Conservation (phyloP, 2,888 invertebrate genomes). For the Operophtera brumata region DNA sequence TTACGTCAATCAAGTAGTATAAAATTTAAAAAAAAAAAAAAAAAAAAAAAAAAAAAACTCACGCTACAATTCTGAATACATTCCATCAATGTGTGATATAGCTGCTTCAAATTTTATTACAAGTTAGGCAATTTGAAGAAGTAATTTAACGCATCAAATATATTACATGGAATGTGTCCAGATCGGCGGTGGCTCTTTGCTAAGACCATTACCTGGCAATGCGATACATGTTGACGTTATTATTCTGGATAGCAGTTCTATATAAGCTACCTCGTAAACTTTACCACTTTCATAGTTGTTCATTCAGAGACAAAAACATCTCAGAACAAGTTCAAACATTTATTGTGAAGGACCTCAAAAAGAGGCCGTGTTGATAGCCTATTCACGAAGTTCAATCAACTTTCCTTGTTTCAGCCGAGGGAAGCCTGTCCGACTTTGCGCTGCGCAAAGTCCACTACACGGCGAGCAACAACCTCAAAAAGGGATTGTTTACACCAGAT, state of each 20-base stretch:
- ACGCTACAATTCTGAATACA: too few species aligned
- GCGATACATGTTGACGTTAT: neutral
- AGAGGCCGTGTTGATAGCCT: conserved; percentile 12
- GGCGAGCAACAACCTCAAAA: conserved; percentile 84
- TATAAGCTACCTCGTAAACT: conserved; percentile 1
- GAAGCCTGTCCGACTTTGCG: conserved; percentile 94
- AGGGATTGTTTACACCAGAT: conserved; percentile 87
- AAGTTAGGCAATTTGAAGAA: too few species aligned
- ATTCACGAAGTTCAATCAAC: conserved; percentile 26
- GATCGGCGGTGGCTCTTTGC: neutral
- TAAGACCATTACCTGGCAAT: neutral
- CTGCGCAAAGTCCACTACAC: conserved; percentile 88
- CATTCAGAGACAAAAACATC: conserved; percentile 4
- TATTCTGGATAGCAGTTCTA: neutral
- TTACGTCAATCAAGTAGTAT: too few species aligned
- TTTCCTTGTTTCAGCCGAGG: conserved; percentile 88
- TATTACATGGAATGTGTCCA: too few species aligned
- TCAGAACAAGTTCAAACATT: conserved; percentile 3
- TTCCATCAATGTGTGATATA: too few species aligned
- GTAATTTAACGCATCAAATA: too few species aligned
- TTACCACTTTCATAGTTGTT: conserved; percentile 8
- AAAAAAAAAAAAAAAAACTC: too few species aligned
- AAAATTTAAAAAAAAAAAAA: too few species aligned
- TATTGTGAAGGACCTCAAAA: conserved; percentile 8
- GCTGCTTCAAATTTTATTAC: too few species aligned